These are phyloP conservation scores for Ranitomeya variabilis DNA, from an alignment of 2,113 vertebrate species.

Conservation along the genomic window DNA sequence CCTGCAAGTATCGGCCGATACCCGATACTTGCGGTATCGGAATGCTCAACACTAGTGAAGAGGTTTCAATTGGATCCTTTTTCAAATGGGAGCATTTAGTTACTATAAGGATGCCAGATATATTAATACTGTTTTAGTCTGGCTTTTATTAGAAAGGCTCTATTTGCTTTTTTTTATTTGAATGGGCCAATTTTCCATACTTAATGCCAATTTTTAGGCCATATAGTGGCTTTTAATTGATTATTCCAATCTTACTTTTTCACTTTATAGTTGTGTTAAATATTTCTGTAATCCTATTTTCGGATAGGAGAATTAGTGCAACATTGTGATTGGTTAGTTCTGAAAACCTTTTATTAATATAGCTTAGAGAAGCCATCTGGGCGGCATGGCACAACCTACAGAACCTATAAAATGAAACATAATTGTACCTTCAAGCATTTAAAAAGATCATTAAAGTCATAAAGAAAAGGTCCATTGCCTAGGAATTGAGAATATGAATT, in stretches of 20 bases:
- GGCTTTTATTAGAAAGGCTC: background rate
- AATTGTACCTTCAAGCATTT: slow-evolving; percentile 1
- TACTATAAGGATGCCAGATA: background rate
- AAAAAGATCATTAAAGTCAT: background rate
- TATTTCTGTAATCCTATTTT: slow-evolving; percentile 31
- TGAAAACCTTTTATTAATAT: slow-evolving; percentile 28
- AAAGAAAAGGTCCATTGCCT: background rate
- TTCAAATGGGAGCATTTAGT: slow-evolving; percentile 5
- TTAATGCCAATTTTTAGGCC: slow-evolving; percentile 32
- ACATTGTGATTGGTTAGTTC: slow-evolving; percentile 7
- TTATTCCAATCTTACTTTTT: slow-evolving; percentile 29
- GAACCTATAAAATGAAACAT: slow-evolving; percentile 5
- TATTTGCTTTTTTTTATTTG: background rate
- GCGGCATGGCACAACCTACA: slow-evolving; percentile 7
- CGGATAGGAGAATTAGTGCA: background rate
- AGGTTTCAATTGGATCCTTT: background rate
- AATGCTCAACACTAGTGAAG: too few species aligned
- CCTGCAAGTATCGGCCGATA: too few species aligned
- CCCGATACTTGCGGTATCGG: too few species aligned
- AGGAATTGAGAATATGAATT: background rate
- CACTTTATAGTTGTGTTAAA: slow-evolving; percentile 34
- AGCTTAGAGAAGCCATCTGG: slow-evolving; percentile 33
- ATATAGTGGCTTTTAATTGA: slow-evolving; percentile 28
- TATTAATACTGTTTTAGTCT: slow-evolving; percentile 16
- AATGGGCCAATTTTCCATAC: slow-evolving; percentile 37